Evolutionary conservation across 2,797 vertebrate species (phyloP).

Genomic region (Esox lucius): DNA sequence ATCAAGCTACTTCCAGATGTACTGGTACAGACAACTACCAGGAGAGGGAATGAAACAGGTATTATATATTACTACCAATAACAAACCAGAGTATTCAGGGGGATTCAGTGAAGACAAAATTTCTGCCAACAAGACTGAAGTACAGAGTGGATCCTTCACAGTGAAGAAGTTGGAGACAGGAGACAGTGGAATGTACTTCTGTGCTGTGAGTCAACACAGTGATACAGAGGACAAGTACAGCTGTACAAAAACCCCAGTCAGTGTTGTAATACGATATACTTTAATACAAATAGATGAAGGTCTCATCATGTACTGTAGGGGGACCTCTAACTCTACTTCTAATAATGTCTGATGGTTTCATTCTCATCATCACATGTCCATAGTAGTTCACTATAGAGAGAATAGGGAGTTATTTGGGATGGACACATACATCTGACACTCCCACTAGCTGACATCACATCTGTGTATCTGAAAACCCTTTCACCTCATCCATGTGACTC

Average conservation of each 20-base stretch:
- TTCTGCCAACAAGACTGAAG: constrained; percentile 10
- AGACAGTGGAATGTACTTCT: constrained; percentile 55
- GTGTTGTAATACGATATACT: not conserved
- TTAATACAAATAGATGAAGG: not conserved
- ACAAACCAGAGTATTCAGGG: constrained; percentile 34
- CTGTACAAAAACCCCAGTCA: constrained; percentile 36
- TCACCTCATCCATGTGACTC: not conserved
- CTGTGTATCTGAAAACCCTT: not conserved
- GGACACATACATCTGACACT: no score
- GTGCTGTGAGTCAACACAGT: constrained; percentile 52
- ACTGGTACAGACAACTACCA: constrained; percentile 55
- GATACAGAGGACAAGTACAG: constrained; percentile 9
- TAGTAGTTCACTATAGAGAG: no score
- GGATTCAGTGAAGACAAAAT: constrained; percentile 22
- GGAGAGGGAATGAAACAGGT: constrained; percentile 47
- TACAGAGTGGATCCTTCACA: constrained; percentile 37
- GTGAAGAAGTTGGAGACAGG: constrained; percentile 28
- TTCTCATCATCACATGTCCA: constrained; percentile 10
- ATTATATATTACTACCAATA: not conserved
- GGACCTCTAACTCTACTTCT: not conserved
- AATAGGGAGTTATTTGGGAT: no score
- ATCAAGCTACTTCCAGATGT: constrained; percentile 1
- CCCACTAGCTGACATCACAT: no score
- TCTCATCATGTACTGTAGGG: constrained; percentile 15
- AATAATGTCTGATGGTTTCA: not conserved